Conservation (phyloP, 2,888 invertebrate species). For the Folsomia candida region DNA sequence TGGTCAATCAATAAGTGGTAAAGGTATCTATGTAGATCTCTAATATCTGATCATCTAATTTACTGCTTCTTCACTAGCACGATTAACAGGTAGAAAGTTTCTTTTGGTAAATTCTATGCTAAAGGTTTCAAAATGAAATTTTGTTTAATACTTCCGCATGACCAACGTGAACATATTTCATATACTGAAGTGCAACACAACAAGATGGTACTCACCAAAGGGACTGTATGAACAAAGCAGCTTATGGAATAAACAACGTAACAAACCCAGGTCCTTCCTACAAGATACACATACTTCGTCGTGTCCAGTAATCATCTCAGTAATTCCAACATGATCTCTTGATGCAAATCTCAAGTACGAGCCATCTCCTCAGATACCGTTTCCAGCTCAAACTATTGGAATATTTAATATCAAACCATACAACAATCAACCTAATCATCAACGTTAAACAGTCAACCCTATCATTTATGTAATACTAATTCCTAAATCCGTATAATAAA, state of each 20-base stretch:
- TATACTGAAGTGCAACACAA: neutral
- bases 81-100: constrained; percentile 28
- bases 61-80: constrained; percentile 32
- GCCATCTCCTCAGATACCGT: neutral
- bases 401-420: neutral
- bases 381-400: neutral
- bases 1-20: too few relatives aligned
- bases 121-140: too few relatives aligned
- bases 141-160: too few relatives aligned
- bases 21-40: too few relatives aligned
- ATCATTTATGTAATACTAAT: neutral
- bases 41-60: too few relatives aligned
- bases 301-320: neutral
- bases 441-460: too few relatives aligned
- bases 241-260: too few relatives aligned
- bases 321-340: neutral
- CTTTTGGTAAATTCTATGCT: constrained; percentile 1
- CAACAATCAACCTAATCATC: too few relatives aligned
- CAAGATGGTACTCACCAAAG: neutral
- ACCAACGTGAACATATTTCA: neutral
- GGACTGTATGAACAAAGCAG: too few relatives aligned
- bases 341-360: neutral
- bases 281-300: neutral
- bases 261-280: too few relatives aligned
- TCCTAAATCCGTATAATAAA: neutral